Conservation (phyloP, 1,140 invertebrate species). For the Drosophila sucinea region DNA sequence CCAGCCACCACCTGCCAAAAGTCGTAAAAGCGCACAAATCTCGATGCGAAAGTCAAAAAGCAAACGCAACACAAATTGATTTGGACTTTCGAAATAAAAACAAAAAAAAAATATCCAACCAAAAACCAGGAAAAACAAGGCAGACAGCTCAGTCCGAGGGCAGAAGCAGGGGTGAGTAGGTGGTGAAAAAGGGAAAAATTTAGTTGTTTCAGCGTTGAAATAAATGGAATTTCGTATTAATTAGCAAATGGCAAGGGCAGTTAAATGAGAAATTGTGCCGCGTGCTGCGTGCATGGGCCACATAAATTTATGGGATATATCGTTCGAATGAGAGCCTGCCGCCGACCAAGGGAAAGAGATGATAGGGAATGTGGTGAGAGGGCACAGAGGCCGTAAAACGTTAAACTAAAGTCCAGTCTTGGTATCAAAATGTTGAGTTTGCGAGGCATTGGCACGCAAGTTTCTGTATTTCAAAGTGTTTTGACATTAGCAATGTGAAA, state of each 20-base stretch:
- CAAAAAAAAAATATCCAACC: neutral
- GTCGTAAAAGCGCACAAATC: conserved; percentile 78
- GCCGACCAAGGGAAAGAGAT: conserved; percentile 1
- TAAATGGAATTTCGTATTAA: conserved; percentile 76
- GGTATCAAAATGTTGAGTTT: conserved; percentile 67
- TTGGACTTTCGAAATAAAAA: conserved; percentile 45
- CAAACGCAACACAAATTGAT: conserved; percentile 70
- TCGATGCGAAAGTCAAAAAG: conserved; percentile 52
- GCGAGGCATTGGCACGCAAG: conserved; percentile 70
- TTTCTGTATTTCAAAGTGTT: conserved; percentile 57
- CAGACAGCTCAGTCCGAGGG: neutral
- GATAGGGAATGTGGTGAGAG: neutral
- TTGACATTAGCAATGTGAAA: conserved; percentile 48
- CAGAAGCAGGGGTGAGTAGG: neutral
- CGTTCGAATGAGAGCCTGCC: neutral
- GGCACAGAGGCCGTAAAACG: conserved; percentile 53
- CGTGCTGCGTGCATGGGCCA: conserved; percentile 61
- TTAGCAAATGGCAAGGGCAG: conserved; percentile 78
- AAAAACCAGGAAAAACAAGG: conserved; percentile 17
- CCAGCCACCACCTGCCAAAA: conserved; percentile 60
- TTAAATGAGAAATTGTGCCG: conserved; percentile 76
- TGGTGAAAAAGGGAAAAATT: conserved; percentile 45
- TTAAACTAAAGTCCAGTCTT: conserved; percentile 31
- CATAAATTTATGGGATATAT: conserved; percentile 57
- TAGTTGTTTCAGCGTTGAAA: conserved; percentile 73